Base-by-base conservation (phyloP, 2,888 invertebrate genomes). In the Leucophenga montana region DNA sequence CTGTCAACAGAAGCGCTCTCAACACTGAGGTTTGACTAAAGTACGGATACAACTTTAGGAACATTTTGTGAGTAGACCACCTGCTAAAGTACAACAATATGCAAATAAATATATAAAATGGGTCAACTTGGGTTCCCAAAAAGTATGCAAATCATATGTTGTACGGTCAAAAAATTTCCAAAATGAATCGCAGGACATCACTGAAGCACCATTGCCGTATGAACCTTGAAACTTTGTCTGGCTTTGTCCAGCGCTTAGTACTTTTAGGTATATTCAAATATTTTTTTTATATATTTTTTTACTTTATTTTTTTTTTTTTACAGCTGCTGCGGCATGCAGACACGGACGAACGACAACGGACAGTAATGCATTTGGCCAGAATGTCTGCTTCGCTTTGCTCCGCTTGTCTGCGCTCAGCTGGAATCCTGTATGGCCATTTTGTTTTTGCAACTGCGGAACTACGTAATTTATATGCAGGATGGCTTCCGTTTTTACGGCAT, bases 391-490 rank as follows among this genome's bases (percentile, higher is more conserved):
- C 27, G 27, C 27, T 27, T 27, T 27, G 39, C 8, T 39, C 11
- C 39, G 39, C 39, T 39, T 11, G 39, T 39, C 39, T 11, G 8
- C n/a, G 50, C 4, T 50, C 18, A 50, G 8, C 1, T 16, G 50
- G 18, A 50, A 8, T n/a, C 9, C 18, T 44, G 39, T 16, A 16
- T 44, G 20, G 16, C 27, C 16, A 33, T 53, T 66, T 11, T 66
- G 66, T 50, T 64, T 66, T 66, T 53, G 66, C 56, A 39, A 67
- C 48, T 61, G 67, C 57, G 54, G 16, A 66, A 68, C 65, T 61
- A 46, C 62, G 62, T 71, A 71, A 71, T 71, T 71, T 71, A 71
- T 71, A 71, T 71, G 71, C 71, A 69, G 67, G 54, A 71, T 64
- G 67, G 71, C 69, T 71, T 71, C 69, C 71, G 69, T 71, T 69